Base-by-base conservation (phyloP, 1,140 invertebrate genomes). In the Achroia grisella region DNA sequence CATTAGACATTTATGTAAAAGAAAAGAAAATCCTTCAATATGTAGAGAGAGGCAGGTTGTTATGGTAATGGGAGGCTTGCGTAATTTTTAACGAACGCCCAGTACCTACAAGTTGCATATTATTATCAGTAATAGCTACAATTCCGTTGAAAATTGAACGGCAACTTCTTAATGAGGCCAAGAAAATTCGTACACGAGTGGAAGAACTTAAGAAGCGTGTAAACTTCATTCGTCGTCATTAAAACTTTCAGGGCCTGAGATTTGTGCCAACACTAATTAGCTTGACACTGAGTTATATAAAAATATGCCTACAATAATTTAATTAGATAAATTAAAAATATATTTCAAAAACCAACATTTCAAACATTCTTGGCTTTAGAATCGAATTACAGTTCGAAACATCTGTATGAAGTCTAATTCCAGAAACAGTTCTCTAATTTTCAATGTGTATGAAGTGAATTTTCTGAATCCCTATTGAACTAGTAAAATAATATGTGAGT, bases 251-350 rank as follows among this genome's bases (percentile, higher is more conserved):
- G 58, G n/a, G 40, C 52, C 54, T 61, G 71, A 78, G 72, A 81
- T 81, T 80, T 78, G 62, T 70, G 74, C 72, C 71, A 71, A 64
- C 65, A 64, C 62, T 81, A 81, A 76, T 81, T 81, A 81, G 64
- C 66, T 59, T 71, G 64, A 69, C 60, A 65, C 57, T 71, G 17
- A 23, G 17, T 23, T 23, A 23, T 23, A 3, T 23, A 23, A 23
- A 3, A 23, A 23, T 23, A 23, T 23, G 17, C 17, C 17, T 6
- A 6, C 17, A 3, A 3, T 2, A 23, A 23, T 23, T 23, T 23
- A n/a, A n/a, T n/a, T n/a, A n/a, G n/a, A n/a, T n/a, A n/a, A n/a
- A n/a, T n/a, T n/a, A n/a, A n/a, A n/a, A n/a, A n/a, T n/a, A n/a
- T n/a, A n/a, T n/a, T n/a, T n/a, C n/a, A n/a, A n/a, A n/a, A n/a